Conservation (phyloP, 1,140 invertebrate species). For the Chelonus insularis region DNA sequence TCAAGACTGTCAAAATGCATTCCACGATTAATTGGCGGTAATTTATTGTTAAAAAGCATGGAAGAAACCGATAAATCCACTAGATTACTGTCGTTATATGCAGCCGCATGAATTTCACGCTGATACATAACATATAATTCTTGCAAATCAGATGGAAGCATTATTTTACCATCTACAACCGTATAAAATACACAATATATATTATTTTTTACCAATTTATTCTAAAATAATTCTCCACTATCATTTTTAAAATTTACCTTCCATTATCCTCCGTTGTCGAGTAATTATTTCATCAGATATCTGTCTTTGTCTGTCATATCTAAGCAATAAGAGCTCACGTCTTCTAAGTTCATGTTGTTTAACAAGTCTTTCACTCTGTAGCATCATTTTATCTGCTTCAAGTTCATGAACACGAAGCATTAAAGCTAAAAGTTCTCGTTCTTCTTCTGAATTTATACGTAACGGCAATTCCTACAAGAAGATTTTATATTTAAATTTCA, state of each 20-base stretch:
- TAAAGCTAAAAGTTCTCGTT: constrained; percentile 80
- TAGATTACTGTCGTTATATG: constrained; percentile 65
- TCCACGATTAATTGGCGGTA: constrained; percentile 47
- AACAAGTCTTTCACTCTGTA: constrained; percentile 82
- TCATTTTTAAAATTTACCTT: constrained; percentile 73
- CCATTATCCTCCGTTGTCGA: constrained; percentile 81
- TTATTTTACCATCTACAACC: constrained; percentile 69
- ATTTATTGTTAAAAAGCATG: constrained; percentile 41
- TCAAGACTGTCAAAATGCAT: constrained; percentile 42
- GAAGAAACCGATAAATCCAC: constrained; percentile 38
- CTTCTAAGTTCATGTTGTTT: constrained; percentile 83
- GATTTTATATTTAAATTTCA: background rate
- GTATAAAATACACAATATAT: constrained; percentile 18
- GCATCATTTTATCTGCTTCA: constrained; percentile 88
- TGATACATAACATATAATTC: constrained; percentile 86
- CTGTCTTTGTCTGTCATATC: constrained; percentile 81
- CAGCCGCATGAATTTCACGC: constrained; percentile 78
- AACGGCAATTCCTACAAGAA: constrained; percentile 75
- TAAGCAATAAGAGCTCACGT: constrained; percentile 78
- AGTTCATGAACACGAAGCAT: constrained; percentile 87
- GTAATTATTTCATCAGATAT: constrained; percentile 92
- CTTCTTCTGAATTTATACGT: constrained; percentile 81
- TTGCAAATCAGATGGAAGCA: constrained; percentile 75
- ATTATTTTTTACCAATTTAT: no score
- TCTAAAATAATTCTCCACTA: no score